A percentile compares a stretch with the other conserved stretches of the same genome.
phyloP scores from a whole-genome alignment of 1,140 invertebrate species.

The Euura lappo region DNA sequence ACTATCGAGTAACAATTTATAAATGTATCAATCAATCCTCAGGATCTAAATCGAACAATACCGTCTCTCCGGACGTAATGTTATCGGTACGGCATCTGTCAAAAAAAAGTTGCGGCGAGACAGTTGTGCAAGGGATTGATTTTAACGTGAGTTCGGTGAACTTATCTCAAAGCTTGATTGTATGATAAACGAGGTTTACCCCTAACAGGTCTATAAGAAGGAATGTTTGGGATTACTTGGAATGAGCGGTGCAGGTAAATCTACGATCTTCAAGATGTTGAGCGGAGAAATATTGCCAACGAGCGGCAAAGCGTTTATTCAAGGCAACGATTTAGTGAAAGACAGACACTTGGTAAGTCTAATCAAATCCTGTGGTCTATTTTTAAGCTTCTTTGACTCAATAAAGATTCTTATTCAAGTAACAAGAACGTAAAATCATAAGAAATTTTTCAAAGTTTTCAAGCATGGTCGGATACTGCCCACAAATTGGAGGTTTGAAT shows the following conservation, averaged over 20 bases:
- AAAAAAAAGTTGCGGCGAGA: conserved; percentile 18
- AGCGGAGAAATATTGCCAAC: conserved; percentile 76
- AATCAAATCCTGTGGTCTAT: neutral
- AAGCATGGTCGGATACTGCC: conserved; percentile 76
- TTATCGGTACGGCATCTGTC: conserved; percentile 28
- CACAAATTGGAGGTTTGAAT: conserved; percentile 84
- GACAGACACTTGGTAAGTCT: conserved; percentile 23
- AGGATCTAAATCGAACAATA: conserved; percentile 24
- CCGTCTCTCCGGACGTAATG: conserved; percentile 18
- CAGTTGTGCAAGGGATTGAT: conserved; percentile 23
- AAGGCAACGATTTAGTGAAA: conserved; percentile 21
- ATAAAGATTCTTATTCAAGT: too few species aligned
- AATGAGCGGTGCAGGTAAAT: conserved; percentile 81
- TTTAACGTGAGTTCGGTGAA: conserved; percentile 26
- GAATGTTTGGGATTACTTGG: conserved; percentile 91
- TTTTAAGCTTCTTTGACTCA: neutral
- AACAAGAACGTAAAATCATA: conserved; percentile 2
- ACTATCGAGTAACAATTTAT: too few species aligned
- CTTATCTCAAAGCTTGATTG: too few species aligned
- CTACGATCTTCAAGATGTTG: conserved; percentile 85
- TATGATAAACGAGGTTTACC: neutral
- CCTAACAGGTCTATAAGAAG: conserved; percentile 59
- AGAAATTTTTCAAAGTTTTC: conserved; percentile 24
- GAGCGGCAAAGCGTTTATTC: conserved; percentile 52
- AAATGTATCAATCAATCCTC: neutral